Percentiles rank a stretch among this genome's conserved stretches.
Evolutionary conservation across 1,140 invertebrate genomes (phyloP).

Genomic region (Cydia amplana): DNA sequence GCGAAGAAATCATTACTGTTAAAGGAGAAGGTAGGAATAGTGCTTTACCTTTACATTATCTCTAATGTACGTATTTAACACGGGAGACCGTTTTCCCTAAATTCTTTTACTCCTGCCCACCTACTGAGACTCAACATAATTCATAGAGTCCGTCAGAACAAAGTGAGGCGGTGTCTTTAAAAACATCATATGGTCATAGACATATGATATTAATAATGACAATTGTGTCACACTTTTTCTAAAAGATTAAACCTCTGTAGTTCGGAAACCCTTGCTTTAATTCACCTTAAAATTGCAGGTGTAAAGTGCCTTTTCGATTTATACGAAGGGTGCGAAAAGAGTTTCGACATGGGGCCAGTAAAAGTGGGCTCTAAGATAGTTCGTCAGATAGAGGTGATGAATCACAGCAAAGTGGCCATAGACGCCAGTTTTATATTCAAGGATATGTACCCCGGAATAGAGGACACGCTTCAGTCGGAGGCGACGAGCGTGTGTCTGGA

Average conservation of each 20-base stretch:
- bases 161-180: too few species aligned
- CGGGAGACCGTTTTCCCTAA: too few species aligned
- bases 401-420: slow-evolving; percentile 70
- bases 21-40: slow-evolving; percentile 65
- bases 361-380: slow-evolving; percentile 69
- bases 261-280: neutral
- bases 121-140: too few species aligned
- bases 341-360: slow-evolving; percentile 66
- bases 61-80: too few species aligned
- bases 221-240: too few species aligned
- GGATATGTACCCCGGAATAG: slow-evolving; percentile 57
- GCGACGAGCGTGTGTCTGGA: slow-evolving; percentile 65
- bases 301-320: slow-evolving; percentile 67
- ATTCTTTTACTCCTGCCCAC: too few species aligned
- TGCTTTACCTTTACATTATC: too few species aligned
- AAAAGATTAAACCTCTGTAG: too few species aligned
- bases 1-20: slow-evolving; percentile 67
- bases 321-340: slow-evolving; percentile 73
- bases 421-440: slow-evolving; percentile 65
- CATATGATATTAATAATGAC: too few species aligned
- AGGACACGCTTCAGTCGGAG: slow-evolving; percentile 60
- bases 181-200: too few species aligned
- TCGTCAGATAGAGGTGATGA: slow-evolving; percentile 71
- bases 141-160: too few species aligned
- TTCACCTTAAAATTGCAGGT: slow-evolving; percentile 49